phyloP scores from a whole-genome alignment of 2,113 vertebrate species.

The Grallaria varia region DNA sequence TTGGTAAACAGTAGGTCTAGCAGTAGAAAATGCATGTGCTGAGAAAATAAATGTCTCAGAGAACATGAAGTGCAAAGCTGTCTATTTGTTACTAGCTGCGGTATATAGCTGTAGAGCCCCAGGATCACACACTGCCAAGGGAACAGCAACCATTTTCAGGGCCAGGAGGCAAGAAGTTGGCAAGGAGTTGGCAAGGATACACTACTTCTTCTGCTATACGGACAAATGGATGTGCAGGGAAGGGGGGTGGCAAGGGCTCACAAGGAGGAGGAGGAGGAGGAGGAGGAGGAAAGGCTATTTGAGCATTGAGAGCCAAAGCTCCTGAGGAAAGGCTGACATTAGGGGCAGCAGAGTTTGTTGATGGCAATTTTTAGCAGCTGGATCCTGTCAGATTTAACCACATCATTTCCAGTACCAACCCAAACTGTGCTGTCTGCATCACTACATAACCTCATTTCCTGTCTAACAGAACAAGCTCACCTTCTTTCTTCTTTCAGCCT shows the following conservation, averaged over 20 bases:
- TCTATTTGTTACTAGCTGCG: constrained; percentile 17
- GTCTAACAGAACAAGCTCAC: background rate
- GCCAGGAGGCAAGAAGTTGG: background rate
- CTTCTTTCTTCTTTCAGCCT: background rate
- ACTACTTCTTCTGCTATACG: background rate
- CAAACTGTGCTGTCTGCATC: background rate
- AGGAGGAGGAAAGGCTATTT: background rate
- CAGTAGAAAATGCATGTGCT: background rate
- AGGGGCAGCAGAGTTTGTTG: background rate
- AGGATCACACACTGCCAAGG: background rate
- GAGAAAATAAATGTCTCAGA: background rate
- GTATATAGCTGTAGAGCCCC: background rate
- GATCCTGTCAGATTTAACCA: background rate
- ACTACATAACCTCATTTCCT: background rate
- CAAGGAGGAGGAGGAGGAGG: background rate
- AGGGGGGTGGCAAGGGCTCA: background rate
- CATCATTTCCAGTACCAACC: background rate
- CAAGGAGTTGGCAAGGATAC: constrained; percentile 21
- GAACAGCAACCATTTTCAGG: constrained; percentile 4
- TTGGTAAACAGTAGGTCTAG: no score
- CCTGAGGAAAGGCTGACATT: background rate
- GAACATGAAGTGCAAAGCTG: background rate
- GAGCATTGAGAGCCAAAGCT: background rate
- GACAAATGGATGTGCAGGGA: background rate
- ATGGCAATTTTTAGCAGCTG: background rate